Conservation (phyloP, 2,113 vertebrate species). For the Otolemur garnettii region DNA sequence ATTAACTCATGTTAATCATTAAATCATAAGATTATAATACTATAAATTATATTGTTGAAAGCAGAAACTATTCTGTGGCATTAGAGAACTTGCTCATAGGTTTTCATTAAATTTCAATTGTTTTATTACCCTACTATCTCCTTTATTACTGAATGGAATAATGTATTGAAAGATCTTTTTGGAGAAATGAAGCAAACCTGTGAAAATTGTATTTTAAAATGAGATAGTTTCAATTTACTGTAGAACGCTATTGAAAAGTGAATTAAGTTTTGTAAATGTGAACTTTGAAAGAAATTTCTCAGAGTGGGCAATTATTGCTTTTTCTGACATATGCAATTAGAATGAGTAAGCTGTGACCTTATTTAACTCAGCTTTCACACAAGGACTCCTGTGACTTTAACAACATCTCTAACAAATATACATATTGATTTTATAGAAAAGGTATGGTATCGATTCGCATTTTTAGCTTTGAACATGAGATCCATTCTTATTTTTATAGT, state of each 20-base stretch:
- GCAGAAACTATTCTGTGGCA: slow-evolving; percentile 55
- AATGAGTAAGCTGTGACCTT: background rate
- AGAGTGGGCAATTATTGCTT: background rate
- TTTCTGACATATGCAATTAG: background rate
- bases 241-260: slow-evolving; percentile 1
- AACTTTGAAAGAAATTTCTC: slow-evolving; percentile 19
- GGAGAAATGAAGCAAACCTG: background rate
- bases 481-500: background rate
- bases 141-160: slow-evolving; percentile 45
- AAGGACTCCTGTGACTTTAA: background rate
- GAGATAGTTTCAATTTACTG: background rate
- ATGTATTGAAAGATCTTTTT: slow-evolving; percentile 25
- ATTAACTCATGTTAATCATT: slow-evolving; percentile 26
- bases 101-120: slow-evolving; percentile 75
- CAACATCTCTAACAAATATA: background rate
- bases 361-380: background rate
- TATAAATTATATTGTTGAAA: slow-evolving; percentile 49
- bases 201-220: slow-evolving; percentile 53
- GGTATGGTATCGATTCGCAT: background rate
- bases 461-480: background rate
- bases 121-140: slow-evolving; percentile 64
- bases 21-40: slow-evolving; percentile 46
- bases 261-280: background rate
- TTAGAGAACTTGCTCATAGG: slow-evolving; percentile 19
- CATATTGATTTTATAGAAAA: background rate